Evolutionary conservation across 1,140 invertebrate genomes (phyloP), one percentile per base, ranked within the genome.

Genomic region (Arion vulgaris): DNA sequence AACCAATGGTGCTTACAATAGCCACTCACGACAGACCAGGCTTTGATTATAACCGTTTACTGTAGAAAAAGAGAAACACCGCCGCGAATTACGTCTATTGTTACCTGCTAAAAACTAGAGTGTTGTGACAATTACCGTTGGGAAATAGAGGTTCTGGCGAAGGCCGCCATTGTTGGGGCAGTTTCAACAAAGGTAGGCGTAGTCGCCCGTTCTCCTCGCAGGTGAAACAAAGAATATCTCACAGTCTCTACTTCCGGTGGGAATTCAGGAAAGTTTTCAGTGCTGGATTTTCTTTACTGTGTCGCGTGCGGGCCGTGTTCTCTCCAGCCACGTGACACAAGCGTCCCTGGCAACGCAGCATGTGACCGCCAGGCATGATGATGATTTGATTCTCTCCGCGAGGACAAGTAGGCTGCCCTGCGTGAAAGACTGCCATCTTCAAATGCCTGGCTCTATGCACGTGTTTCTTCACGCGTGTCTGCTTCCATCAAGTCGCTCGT

Each of bases 401-500:
- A 49, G 73, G 38, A 72, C 71, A 39, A 66, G 17, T 28, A 13
- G 49, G 73, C 45, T 39, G 73, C 17, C 23, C 71, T 32, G 71
- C 41, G 71, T 72, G 71, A 72, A 72, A 72, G 71, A 72, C 36
- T 39, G 39, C 38, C 71, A 45, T 39, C 71, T 45, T 45, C 36
- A 32, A 45, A 72, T 45, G 71, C 28, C 73, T 49, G 39, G 73
- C n/a, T 75, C 45, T 45, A 23, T 28, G 73, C 73, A 75, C 73
- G 73, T 75, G 73, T 45, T 45, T 34, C 73, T 75, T 75, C 73
- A 75, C 73, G 73, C 73, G 45, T 75, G 73, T 75, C 73, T 51
- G 39, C 73, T 49, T 49, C 73, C 23, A 75, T 75, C 39, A 15
- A 45, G 73, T 75, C 45, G 38, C 45, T 45, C 26, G 45, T 51